A percentile compares a stretch with the other conserved stretches of the same genome.
Conservation (phyloP, 2,888 invertebrate genomes). For the Oscheius sp. region DNA sequence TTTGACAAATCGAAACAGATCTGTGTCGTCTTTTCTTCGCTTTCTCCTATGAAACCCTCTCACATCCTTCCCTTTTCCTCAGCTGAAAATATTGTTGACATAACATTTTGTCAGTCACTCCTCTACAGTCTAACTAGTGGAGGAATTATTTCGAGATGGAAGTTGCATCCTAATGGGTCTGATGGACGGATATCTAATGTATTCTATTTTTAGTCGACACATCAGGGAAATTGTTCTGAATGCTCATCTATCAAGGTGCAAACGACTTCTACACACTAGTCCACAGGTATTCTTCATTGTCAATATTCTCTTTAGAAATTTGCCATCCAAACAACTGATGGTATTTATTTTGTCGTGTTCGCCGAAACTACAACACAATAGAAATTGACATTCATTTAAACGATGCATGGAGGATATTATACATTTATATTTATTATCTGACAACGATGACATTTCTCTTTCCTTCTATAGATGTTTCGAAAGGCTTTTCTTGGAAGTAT, state of each 20-base stretch:
- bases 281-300: conserved; percentile 35
- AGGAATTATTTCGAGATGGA: conserved; percentile 55
- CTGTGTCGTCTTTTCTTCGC: not conserved
- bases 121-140: conserved; percentile 48
- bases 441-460: too few species aligned
- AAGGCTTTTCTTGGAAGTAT: too few species aligned
- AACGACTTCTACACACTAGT: conserved; percentile 32
- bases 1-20: conserved; percentile 16
- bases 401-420: too few species aligned
- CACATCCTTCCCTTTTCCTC: conserved; percentile 36
- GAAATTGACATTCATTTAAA: not conserved
- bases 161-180: conserved; percentile 47
- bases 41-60: not conserved
- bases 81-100: conserved; percentile 41
- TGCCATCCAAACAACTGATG: conserved; percentile 37
- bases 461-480: too few species aligned
- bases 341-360: conserved; percentile 40
- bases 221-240: conserved; percentile 37
- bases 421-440: not conserved
- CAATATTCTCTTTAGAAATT: conserved; percentile 35
- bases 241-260: conserved; percentile 37
- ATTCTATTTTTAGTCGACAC: conserved; percentile 36
- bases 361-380: not conserved
- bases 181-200: conserved; percentile 2
- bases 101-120: conserved; percentile 22